phyloP scores from a whole-genome alignment of 2,888 invertebrate genomes.

The Ditylenchus weischeri region DNA sequence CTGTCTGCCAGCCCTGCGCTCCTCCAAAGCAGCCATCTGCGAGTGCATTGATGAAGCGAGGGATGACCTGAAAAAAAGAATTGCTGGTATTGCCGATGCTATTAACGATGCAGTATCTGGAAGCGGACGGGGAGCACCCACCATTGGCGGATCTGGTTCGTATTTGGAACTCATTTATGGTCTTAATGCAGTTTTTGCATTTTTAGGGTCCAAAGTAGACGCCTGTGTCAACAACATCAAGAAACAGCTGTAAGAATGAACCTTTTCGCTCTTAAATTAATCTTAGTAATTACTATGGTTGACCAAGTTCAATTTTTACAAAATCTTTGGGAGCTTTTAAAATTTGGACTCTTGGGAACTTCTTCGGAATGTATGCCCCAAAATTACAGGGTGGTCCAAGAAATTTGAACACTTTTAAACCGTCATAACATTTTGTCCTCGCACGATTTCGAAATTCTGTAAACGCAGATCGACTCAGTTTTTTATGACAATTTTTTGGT shows the following conservation, averaged over 20 bases:
- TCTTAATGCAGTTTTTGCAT: conserved; percentile 5
- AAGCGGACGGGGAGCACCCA: conserved; percentile 40
- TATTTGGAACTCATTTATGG: neutral
- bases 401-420: no score
- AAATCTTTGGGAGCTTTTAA: no score
- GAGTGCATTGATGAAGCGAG: conserved; percentile 57
- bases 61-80: conserved; percentile 55
- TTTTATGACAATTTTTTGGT: no score
- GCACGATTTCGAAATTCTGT: no score
- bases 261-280: no score
- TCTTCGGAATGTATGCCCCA: no score
- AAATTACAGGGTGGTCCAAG: no score
- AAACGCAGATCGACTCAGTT: no score
- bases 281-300: no score
- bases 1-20: conserved; percentile 44
- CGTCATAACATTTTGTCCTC: no score
- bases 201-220: conserved; percentile 45
- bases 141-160: conserved; percentile 42
- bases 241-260: conserved; percentile 48
- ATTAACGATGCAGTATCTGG: conserved; percentile 45
- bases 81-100: conserved; percentile 50
- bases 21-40: conserved; percentile 49
- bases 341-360: no score
- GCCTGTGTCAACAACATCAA: conserved; percentile 55
- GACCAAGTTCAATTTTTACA: no score